These are phyloP conservation scores for Craniophora ligustri DNA, from an alignment of 2,888 invertebrate genomes.

Conservation along the genomic window DNA sequence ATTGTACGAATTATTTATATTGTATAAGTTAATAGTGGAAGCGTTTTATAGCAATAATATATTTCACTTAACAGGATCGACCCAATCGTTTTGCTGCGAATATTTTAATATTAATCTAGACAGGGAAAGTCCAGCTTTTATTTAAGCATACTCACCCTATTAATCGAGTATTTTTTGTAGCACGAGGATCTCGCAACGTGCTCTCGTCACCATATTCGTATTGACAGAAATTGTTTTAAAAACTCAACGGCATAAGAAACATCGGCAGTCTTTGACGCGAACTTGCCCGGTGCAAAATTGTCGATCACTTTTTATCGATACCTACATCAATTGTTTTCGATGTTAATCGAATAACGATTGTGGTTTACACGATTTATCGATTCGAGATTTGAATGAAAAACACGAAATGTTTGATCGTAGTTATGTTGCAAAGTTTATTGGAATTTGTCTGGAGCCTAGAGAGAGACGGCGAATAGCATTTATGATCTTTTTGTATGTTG, in stretches of 20 bases:
- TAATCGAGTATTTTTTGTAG: constrained; percentile 53
- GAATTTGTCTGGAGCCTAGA: too few relatives aligned
- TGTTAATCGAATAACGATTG: constrained; percentile 60
- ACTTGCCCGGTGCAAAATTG: constrained; percentile 58
- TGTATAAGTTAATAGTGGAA: too few relatives aligned
- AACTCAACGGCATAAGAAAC: constrained; percentile 57
- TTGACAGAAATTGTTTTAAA: constrained; percentile 65
- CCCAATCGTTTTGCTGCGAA: too few relatives aligned
- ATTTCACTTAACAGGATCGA: too few relatives aligned
- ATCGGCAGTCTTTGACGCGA: constrained; percentile 57
- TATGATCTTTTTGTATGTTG: too few relatives aligned
- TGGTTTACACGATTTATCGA: constrained; percentile 52
- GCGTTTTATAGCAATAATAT: too few relatives aligned
- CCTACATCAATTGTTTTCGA: constrained; percentile 64
- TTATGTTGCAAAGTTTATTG: constrained; percentile 32
- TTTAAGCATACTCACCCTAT: constrained; percentile 31
- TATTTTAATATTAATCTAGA: too few relatives aligned
- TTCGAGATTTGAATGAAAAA: constrained; percentile 37
- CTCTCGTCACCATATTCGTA: constrained; percentile 57
- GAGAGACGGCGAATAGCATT: too few relatives aligned
- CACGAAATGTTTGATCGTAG: constrained; percentile 10
- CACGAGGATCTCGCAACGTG: constrained; percentile 25
- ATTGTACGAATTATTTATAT: too few relatives aligned
- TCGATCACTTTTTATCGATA: constrained; percentile 61
- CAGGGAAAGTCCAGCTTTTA: constrained; percentile 1